A percentile compares a stretch with the other conserved stretches of the same genome.
These are phyloP conservation scores for Diorhabda elongata DNA, from an alignment of 1,140 invertebrate species.

Conservation along the genomic window DNA sequence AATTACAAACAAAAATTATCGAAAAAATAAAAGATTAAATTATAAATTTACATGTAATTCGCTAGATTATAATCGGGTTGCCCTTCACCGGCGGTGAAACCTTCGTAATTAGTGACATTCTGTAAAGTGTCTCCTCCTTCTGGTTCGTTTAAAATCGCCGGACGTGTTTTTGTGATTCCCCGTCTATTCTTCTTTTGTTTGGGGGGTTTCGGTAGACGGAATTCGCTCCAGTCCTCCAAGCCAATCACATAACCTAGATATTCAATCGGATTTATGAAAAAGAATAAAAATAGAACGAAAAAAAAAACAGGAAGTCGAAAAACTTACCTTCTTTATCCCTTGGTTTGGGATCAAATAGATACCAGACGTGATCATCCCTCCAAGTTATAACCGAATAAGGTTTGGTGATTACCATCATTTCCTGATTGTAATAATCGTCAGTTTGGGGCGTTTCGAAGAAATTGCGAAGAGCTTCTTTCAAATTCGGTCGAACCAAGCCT, in stretches of 20 bases:
- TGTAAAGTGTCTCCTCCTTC: slow-evolving; percentile 8
- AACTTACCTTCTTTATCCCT: slow-evolving; percentile 36
- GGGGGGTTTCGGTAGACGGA: slow-evolving; percentile 11
- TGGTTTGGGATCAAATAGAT: slow-evolving; percentile 43
- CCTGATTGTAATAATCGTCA: slow-evolving; percentile 29
- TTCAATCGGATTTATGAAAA: not conserved
- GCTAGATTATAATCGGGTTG: not conserved
- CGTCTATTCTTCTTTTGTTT: slow-evolving; percentile 13
- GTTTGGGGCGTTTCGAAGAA: slow-evolving; percentile 20
- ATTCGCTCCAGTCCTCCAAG: slow-evolving; percentile 24
- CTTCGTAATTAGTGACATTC: not conserved
- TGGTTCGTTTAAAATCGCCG: slow-evolving; percentile 10
- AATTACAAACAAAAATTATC: not conserved
- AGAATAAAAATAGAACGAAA: not conserved
- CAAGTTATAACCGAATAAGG: slow-evolving; percentile 36
- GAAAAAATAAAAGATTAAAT: not conserved
- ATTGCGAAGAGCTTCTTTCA: slow-evolving; percentile 22
- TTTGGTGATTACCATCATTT: slow-evolving; percentile 34
- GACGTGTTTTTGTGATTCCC: slow-evolving; percentile 1
- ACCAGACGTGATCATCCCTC: slow-evolving; percentile 37
- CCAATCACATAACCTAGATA: slow-evolving; percentile 20
- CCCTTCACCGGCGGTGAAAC: not conserved
- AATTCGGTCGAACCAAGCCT: slow-evolving; percentile 33
- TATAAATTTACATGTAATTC: not conserved
- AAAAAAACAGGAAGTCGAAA: too few relatives aligned